Conservation (phyloP, 2,888 invertebrate genomes). For the Nemoura dubitans region DNA sequence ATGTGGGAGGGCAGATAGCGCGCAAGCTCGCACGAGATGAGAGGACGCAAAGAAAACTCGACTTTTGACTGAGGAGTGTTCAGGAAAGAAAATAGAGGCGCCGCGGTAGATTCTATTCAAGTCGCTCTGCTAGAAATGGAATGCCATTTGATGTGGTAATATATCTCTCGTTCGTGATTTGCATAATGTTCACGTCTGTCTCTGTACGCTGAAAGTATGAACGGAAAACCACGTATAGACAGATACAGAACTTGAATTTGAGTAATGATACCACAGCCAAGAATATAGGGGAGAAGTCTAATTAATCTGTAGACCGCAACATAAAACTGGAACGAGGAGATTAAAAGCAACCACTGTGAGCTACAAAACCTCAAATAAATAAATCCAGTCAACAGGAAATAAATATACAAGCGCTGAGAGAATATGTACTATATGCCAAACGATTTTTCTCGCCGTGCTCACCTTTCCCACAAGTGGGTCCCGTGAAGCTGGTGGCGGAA, state of each 20-base stretch:
- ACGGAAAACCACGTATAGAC: background rate
- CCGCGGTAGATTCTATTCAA: background rate
- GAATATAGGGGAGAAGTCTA: background rate
- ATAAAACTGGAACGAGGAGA: background rate
- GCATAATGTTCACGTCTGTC: constrained; percentile 12
- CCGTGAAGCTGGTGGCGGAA: constrained; percentile 85
- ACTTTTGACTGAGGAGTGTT: background rate
- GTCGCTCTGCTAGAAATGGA: background rate
- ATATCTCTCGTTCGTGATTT: background rate
- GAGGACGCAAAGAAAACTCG: background rate
- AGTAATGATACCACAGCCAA: background rate
- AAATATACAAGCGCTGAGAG: background rate
- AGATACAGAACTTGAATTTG: background rate
- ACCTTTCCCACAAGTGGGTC: constrained; percentile 91
- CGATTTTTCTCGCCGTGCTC: constrained; percentile 39
- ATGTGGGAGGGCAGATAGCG: background rate
- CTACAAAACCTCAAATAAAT: background rate
- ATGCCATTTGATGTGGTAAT: background rate
- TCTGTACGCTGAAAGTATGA: background rate
- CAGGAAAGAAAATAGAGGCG: background rate
- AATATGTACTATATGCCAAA: too few relatives aligned
- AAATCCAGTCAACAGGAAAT: background rate
- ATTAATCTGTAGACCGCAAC: background rate
- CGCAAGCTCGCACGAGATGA: background rate
- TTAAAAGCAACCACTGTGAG: background rate